These are phyloP conservation scores for Drosophila asahinai DNA, from an alignment of 1,140 invertebrate species.

Conservation along the genomic window DNA sequence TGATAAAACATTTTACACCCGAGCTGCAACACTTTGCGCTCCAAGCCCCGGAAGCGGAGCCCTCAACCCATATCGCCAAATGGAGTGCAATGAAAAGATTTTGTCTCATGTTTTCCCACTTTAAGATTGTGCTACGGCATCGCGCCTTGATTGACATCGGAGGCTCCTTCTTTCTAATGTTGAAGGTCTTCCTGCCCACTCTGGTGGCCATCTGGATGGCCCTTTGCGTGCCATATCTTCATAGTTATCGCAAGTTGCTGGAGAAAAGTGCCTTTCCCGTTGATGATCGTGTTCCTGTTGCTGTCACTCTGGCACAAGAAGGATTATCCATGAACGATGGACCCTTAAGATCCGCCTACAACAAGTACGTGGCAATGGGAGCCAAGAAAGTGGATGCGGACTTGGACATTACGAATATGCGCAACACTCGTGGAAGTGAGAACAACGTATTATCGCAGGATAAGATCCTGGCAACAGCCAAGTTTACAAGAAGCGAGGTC, in stretches of 20 bases:
- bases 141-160: background rate
- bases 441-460: constrained; percentile 15
- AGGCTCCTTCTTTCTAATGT: background rate
- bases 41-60: background rate
- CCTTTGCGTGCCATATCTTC: background rate
- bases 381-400: constrained; percentile 1
- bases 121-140: background rate
- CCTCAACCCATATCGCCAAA: no score
- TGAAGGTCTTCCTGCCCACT: constrained; percentile 5
- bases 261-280: background rate
- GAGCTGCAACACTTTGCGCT: background rate
- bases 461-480: constrained; percentile 23
- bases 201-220: constrained; percentile 2
- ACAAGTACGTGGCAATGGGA: background rate
- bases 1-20: background rate
- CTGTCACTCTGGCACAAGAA: constrained; percentile 2
- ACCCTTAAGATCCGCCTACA: constrained; percentile 11
- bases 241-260: no score
- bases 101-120: background rate
- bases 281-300: background rate
- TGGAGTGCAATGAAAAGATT: background rate
- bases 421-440: background rate
- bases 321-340: rapidly evolving
- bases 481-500: constrained; percentile 16
- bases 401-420: constrained; percentile 9